A percentile compares a stretch with the other conserved stretches of the same genome.
Conservation (phyloP, 1,140 invertebrate genomes). For the Charaxes varanes region DNA sequence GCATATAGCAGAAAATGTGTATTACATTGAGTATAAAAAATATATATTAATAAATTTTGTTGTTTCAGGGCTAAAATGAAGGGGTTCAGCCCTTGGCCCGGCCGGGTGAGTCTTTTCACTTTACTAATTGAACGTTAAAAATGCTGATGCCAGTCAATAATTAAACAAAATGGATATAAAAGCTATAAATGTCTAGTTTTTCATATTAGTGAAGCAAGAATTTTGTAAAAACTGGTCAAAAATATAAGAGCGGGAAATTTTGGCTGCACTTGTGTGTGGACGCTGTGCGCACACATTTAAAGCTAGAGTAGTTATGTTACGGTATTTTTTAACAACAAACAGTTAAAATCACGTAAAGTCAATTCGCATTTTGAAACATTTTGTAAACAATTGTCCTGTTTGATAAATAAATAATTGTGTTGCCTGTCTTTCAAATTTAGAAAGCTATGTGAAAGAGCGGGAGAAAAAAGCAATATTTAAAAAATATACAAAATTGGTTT, state of each 20-base stretch:
- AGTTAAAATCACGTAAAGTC: too few relatives aligned
- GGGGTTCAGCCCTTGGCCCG: slow-evolving; percentile 94
- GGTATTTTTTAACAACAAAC: too few relatives aligned
- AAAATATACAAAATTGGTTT: too few relatives aligned
- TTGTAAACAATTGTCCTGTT: too few relatives aligned
- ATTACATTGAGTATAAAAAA: slow-evolving; percentile 3
- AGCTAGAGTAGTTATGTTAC: slow-evolving; percentile 9
- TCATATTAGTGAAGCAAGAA: not conserved
- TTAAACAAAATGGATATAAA: not conserved
- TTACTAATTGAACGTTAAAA: slow-evolving; percentile 33
- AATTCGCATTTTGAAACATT: too few relatives aligned
- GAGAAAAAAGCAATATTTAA: too few relatives aligned
- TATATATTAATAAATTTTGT: slow-evolving; percentile 29
- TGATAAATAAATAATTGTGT: too few relatives aligned
- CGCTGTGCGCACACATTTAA: slow-evolving; percentile 7
- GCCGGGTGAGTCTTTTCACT: slow-evolving; percentile 83
- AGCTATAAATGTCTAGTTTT: not conserved
- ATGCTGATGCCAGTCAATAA: slow-evolving; percentile 8
- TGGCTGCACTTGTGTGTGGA: slow-evolving; percentile 9
- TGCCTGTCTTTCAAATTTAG: too few relatives aligned
- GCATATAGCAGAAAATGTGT: slow-evolving; percentile 8
- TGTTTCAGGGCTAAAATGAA: slow-evolving; percentile 96
- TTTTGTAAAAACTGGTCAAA: slow-evolving; percentile 6
- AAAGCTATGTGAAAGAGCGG: slow-evolving; percentile 1
- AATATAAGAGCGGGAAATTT: slow-evolving; percentile 24